These are phyloP conservation scores for Alosa sapidissima DNA, from an alignment of 2,797 vertebrate species.

Conservation along the genomic window DNA sequence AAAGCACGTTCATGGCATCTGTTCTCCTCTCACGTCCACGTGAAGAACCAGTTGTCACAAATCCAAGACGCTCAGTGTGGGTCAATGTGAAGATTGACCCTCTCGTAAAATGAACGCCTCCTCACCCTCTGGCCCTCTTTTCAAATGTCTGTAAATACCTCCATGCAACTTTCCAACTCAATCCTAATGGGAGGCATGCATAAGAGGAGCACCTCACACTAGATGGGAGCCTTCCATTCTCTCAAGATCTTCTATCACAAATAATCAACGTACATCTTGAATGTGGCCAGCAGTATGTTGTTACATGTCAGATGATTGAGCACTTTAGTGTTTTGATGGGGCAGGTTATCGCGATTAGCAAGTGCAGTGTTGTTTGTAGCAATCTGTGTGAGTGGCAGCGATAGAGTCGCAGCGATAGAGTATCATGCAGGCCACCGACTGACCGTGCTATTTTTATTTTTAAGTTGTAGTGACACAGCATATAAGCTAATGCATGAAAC, in stretches of 20 bases:
- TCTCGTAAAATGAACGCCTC: not conserved
- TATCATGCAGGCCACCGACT: constrained; percentile 30
- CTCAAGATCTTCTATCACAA: not conserved
- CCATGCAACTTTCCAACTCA: not conserved
- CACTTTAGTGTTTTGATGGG: not conserved
- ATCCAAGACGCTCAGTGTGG: not conserved
- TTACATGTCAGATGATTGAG: not conserved
- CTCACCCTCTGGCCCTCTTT: not conserved
- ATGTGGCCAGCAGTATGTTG: no score
- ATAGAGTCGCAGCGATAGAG: constrained; percentile 16
- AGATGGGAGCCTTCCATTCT: not conserved
- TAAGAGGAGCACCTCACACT: not conserved
- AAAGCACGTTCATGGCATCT: not conserved
- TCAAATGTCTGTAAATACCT: not conserved
- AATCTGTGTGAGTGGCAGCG: constrained; percentile 27
- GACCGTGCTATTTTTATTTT: constrained; percentile 53
- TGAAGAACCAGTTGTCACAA: not conserved
- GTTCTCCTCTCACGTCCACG: not conserved
- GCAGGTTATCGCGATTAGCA: not conserved
- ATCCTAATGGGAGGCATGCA: not conserved
- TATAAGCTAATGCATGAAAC: constrained; percentile 45
- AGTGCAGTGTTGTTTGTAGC: not conserved
- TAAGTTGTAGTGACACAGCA: constrained; percentile 55
- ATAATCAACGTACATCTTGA: not conserved
- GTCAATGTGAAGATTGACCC: not conserved